Percentiles rank a stretch among this genome's conserved stretches.
Evolutionary conservation across 37 sponge, comb jelly and placozoan species (phyloP).

Genomic region (Amphimedon queenslandica): DNA sequence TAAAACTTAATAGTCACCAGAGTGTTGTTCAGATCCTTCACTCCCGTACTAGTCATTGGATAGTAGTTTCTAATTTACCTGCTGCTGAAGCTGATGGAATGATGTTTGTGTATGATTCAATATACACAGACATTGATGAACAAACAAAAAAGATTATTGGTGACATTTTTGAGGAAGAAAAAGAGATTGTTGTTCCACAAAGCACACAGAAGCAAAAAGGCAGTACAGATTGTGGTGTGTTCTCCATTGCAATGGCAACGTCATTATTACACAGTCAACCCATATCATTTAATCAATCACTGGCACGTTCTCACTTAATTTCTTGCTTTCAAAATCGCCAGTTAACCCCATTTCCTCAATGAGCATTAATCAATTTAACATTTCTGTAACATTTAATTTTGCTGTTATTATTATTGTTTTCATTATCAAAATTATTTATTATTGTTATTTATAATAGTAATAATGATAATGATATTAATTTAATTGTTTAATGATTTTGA

Average conservation of each 20-base stretch:
- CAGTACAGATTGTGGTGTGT: constrained; percentile 5
- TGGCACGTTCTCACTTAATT: not conserved
- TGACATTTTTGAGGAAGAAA: not conserved
- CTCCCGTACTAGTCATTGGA: not conserved
- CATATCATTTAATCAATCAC: constrained; percentile 3
- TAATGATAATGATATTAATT: too few relatives aligned
- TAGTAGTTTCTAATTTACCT: not conserved
- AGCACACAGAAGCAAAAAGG: constrained; percentile 5
- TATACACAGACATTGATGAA: constrained; percentile 4
- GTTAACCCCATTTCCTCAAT: not conserved
- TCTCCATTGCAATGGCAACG: not conserved
- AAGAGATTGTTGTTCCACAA: not conserved
- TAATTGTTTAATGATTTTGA: too few relatives aligned
- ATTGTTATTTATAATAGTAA: too few relatives aligned
- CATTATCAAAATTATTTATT: too few relatives aligned
- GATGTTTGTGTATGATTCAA: not conserved
- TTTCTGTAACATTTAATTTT: too few relatives aligned
- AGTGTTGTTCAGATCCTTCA: not conserved
- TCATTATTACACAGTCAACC: not conserved
- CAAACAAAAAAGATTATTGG: not conserved
- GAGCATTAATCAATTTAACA: too few relatives aligned
- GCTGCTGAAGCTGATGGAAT: not conserved
- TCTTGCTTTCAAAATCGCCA: not conserved
- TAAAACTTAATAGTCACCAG: not conserved
- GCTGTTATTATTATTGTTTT: too few relatives aligned